Percentiles rank a stretch among this genome's conserved stretches.
Evolutionary conservation across 1,140 invertebrate species (phyloP).

Genomic region (Sinonovacula constricta): DNA sequence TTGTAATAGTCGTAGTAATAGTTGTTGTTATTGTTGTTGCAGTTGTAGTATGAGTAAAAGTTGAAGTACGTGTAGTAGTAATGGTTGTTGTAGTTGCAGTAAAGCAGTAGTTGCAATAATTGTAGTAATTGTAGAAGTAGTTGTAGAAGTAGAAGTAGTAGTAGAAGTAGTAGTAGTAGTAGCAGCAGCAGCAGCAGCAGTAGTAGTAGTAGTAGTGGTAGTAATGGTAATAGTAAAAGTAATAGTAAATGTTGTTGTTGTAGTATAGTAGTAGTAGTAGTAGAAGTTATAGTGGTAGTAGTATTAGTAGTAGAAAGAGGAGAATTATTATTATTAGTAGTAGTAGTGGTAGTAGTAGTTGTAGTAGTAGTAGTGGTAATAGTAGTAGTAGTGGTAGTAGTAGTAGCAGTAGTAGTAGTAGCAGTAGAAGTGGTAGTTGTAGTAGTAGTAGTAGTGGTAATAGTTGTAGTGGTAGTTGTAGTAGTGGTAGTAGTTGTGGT

Average conservation of each 20-base stretch:
- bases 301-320: constrained; percentile 9
- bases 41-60: constrained; percentile 46
- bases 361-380: constrained; percentile 55
- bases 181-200: constrained; percentile 64
- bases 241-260: too few relatives aligned
- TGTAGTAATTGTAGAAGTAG: constrained; percentile 45
- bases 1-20: constrained; percentile 47
- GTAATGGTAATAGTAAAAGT: constrained; percentile 54
- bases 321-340: constrained; percentile 23
- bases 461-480: too few relatives aligned
- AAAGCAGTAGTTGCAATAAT: constrained; percentile 35
- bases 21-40: constrained; percentile 43
- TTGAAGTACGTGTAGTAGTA: constrained; percentile 47
- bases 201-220: constrained; percentile 79
- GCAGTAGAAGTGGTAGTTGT: neutral
- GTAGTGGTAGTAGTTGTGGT: too few relatives aligned
- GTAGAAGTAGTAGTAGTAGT: constrained; percentile 3
- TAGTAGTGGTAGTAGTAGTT: constrained; percentile 41
- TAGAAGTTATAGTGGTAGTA: constrained; percentile 17
- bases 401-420: constrained; percentile 27
- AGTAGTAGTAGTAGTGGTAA: too few relatives aligned
- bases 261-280: constrained; percentile 25
- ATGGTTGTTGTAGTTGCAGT: constrained; percentile 10
- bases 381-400: constrained; percentile 56
- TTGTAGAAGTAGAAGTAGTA: constrained; percentile 36